Evolutionary conservation across 1,140 invertebrate genomes (phyloP).

Genomic region (Macrocentrus cingulum): DNA sequence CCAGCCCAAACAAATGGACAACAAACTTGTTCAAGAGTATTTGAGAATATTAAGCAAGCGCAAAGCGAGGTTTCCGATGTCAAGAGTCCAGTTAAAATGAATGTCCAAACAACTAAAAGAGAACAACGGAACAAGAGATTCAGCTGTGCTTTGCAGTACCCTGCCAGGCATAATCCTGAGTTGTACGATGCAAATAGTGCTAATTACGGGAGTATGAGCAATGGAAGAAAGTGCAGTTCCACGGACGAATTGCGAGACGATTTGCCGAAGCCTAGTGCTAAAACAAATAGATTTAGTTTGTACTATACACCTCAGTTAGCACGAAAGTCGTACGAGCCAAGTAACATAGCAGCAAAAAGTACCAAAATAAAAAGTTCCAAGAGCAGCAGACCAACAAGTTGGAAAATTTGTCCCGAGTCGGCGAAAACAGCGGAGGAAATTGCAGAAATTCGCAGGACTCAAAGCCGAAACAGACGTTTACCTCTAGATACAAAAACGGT

Average conservation of each 20-base stretch:
- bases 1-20: conserved; percentile 28
- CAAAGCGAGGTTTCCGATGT: conserved; percentile 37
- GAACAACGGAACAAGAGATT: conserved; percentile 34
- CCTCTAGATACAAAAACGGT: conserved; percentile 32
- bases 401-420: conserved; percentile 25
- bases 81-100: conserved; percentile 18
- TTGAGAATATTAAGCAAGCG: conserved; percentile 18
- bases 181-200: conserved; percentile 17
- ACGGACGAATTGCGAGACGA: conserved; percentile 45
- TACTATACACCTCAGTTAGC: conserved; percentile 48
- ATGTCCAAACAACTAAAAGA: conserved; percentile 13
- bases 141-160: conserved; percentile 36
- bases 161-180: conserved; percentile 29
- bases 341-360: conserved; percentile 30
- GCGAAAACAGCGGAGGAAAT: conserved; percentile 22
- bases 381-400: conserved; percentile 25
- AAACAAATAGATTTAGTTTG: conserved; percentile 45
- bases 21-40: conserved; percentile 1
- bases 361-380: conserved; percentile 26
- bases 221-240: conserved; percentile 41
- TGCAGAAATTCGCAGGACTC: conserved; percentile 20
- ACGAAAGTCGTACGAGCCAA: conserved; percentile 45
- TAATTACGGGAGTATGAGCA: conserved; percentile 4
- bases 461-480: conserved; percentile 33
- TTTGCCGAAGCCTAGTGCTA: conserved; percentile 34